Evolutionary conservation across 2,888 invertebrate genomes (phyloP).

Genomic region (Chorisops tibialis): DNA sequence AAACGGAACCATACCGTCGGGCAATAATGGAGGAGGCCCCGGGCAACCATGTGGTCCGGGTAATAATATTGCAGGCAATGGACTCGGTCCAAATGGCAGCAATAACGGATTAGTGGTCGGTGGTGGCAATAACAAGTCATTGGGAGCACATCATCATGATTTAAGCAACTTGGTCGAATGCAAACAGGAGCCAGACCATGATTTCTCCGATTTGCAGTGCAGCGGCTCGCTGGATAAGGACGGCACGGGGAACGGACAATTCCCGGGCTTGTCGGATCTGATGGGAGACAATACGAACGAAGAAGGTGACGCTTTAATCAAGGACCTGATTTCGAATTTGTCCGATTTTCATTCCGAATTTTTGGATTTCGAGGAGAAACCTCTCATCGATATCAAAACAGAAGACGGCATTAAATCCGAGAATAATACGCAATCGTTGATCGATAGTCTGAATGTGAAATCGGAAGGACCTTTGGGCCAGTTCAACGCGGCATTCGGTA

Average conservation of each 20-base stretch:
- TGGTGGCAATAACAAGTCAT: slow-evolving; percentile 55
- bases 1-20: slow-evolving; percentile 16
- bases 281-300: slow-evolving; percentile 81
- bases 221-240: slow-evolving; percentile 84
- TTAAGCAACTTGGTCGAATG: slow-evolving; percentile 72
- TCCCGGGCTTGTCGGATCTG: slow-evolving; percentile 75
- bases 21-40: slow-evolving; percentile 38
- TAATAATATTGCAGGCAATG: slow-evolving; percentile 29
- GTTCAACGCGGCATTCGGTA: slow-evolving; percentile 45
- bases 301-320: slow-evolving; percentile 71
- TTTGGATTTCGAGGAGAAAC: slow-evolving; percentile 72
- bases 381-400: slow-evolving; percentile 51
- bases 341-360: slow-evolving; percentile 78
- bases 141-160: slow-evolving; percentile 53
- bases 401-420: slow-evolving; percentile 52
- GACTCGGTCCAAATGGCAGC: slow-evolving; percentile 43
- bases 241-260: slow-evolving; percentile 68
- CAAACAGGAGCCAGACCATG: slow-evolving; percentile 79
- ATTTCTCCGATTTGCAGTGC: slow-evolving; percentile 82
- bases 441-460: slow-evolving; percentile 50
- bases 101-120: slow-evolving; percentile 37
- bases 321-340: slow-evolving; percentile 84
- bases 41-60: slow-evolving; percentile 32
- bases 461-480: slow-evolving; percentile 47
- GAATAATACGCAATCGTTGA: slow-evolving; percentile 50